Conservation (phyloP, 1,140 invertebrate genomes). For the Trachelipus rathkii region DNA sequence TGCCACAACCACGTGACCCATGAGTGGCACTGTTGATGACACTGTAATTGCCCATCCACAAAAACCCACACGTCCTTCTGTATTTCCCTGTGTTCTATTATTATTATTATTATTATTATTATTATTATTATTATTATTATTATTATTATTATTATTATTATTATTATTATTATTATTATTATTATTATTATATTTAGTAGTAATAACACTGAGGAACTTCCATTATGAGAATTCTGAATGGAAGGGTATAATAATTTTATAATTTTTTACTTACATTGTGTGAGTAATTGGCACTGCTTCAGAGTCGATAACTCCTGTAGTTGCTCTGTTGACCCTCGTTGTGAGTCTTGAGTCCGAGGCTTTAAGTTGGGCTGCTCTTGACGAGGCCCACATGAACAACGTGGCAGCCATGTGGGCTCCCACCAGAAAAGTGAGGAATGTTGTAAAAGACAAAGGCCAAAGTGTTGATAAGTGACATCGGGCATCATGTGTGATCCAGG, state of each 20-base stretch:
- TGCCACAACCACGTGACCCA: conserved; percentile 38
- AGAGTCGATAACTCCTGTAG: conserved; percentile 22
- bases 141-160: neutral
- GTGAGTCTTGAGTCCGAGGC: conserved; percentile 12
- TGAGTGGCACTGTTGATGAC: conserved; percentile 35
- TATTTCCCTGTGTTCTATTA: conserved; percentile 8
- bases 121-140: neutral
- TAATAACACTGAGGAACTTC: too few species aligned
- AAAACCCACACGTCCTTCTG: conserved; percentile 30
- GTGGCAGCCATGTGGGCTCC: conserved; percentile 34
- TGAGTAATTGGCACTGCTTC: conserved; percentile 41
- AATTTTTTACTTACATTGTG: conserved; percentile 22
- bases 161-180: neutral
- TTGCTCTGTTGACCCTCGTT: neutral
- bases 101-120: too few species aligned
- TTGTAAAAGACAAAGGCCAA: conserved; percentile 43
- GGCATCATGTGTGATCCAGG: conserved; percentile 34
- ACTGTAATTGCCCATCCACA: conserved; percentile 32
- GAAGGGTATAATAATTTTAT: too few species aligned
- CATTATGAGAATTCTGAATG: too few species aligned
- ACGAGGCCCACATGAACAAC: conserved; percentile 36
- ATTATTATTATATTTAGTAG: too few species aligned
- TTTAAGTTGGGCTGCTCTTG: conserved; percentile 32
- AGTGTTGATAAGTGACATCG: conserved; percentile 42
- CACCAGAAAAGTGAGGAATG: conserved; percentile 36